Conservation (phyloP, 2,797 vertebrate species). For the Garrulus glandarius region DNA sequence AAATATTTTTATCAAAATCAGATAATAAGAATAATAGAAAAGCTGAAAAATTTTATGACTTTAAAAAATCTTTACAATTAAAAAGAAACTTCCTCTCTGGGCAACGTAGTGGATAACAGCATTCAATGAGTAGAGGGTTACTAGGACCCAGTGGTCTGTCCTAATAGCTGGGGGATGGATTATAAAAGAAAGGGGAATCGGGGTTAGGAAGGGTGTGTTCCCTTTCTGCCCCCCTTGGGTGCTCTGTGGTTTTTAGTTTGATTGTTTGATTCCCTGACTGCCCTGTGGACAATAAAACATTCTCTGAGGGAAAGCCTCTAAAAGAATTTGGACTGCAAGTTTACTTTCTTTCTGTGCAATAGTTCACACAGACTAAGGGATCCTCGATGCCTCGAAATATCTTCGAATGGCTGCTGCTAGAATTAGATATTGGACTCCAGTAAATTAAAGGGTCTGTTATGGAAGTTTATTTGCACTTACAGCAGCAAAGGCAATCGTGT, state of each 20-base stretch:
- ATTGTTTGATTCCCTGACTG: background rate
- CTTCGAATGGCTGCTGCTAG: background rate
- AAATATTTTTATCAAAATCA: background rate
- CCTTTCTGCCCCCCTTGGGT: background rate
- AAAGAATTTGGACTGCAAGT: background rate
- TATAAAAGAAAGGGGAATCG: background rate
- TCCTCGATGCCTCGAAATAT: background rate
- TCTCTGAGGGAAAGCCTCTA: background rate
- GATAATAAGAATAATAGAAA: background rate
- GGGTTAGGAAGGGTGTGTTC: background rate
- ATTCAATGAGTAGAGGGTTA: background rate
- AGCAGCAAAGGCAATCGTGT: background rate
- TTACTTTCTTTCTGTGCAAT: background rate
- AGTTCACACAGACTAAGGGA: background rate
- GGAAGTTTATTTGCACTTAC: background rate
- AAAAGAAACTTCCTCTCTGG: background rate
- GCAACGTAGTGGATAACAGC: background rate
- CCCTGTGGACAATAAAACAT: background rate
- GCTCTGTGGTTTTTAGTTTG: background rate
- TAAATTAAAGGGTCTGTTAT: background rate
- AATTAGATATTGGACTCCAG: background rate
- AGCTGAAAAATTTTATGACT: background rate
- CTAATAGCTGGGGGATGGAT: background rate
- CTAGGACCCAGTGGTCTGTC: background rate
- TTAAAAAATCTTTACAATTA: background rate